Base-by-base conservation (phyloP, 1,140 invertebrate species). In the Hydropsyche tenuis region DNA sequence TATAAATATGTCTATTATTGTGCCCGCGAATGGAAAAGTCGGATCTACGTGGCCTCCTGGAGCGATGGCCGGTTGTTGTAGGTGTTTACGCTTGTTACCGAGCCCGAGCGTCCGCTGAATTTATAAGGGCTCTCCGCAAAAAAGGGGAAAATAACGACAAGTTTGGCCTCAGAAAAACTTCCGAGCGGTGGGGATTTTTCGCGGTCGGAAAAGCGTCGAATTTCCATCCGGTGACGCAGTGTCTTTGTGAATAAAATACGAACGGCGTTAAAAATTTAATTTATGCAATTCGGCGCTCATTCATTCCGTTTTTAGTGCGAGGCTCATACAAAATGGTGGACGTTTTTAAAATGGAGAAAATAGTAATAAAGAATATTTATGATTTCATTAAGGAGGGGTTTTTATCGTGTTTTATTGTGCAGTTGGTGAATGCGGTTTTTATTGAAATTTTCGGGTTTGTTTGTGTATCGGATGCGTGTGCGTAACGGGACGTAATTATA, bases 41-140 rank as follows among this genome's bases (percentile, higher is more conserved):
- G n/a, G n/a, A n/a, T n/a, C n/a, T n/a, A n/a, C 30, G 30, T 37
- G 20, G 56, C 23, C 56, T 60, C 23, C 22, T 60, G 12, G 5
- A 9, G 56, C 22, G 20, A 37, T 60, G 23, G 56, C 22, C n/a
- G n/a, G n/a, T n/a, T n/a, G n/a, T n/a, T n/a, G n/a, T n/a, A n/a
- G n/a, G 23, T 60, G 56, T 60, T 60, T 60, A 60, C 56, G 56
- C 56, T 60, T 60, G 56, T 60, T 60, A 60, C 56, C 22, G 23
- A 60, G 23, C 56, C 22, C 22, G 2, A 14, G 56, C 56, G 56
- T 60, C 22, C 22, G 56, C 23, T 60, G 56, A 60, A 60, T 60
- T 60, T 60, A 60, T 60, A 60, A 60, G 56, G 56, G 25, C 56
- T 60, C 56, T 60, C n/a, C 20, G 14, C 20, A 23, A 25, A 9